phyloP scores from a whole-genome alignment of 2,888 invertebrate species.

The Branchipolynoe longqiensis region DNA sequence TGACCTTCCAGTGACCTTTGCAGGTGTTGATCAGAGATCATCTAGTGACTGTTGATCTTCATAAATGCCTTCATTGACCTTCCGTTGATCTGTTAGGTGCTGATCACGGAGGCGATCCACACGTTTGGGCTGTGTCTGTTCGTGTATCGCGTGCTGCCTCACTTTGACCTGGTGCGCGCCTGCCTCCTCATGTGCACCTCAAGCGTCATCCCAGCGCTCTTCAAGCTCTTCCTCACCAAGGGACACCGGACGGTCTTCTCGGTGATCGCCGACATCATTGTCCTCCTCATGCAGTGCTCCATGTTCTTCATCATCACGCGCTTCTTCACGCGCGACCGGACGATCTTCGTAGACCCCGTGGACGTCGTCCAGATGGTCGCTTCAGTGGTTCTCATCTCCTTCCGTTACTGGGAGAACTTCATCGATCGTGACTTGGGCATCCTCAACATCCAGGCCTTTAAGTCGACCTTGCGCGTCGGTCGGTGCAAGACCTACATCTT shows the following conservation, averaged over 20 bases:
- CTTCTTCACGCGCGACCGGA: slow-evolving; percentile 50
- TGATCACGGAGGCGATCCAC: slow-evolving; percentile 66
- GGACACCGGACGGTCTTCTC: slow-evolving; percentile 71
- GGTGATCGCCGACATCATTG: slow-evolving; percentile 73
- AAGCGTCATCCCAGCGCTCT: slow-evolving; percentile 77
- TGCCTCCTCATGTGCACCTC: slow-evolving; percentile 77
- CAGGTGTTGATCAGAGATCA: no score
- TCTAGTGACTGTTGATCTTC: no score
- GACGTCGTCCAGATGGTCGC: slow-evolving; percentile 61
- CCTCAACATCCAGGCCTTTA: slow-evolving; percentile 63
- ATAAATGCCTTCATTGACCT: no score
- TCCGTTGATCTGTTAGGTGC: slow-evolving; percentile 61
- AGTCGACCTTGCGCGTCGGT: slow-evolving; percentile 62
- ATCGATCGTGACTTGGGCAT: slow-evolving; percentile 66
- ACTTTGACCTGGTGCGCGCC: slow-evolving; percentile 78
- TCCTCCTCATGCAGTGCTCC: slow-evolving; percentile 74
- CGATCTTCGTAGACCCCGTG: neutral
- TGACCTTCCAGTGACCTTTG: neutral
- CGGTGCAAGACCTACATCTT: slow-evolving; percentile 69
- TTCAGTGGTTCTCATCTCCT: slow-evolving; percentile 65
- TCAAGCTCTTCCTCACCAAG: slow-evolving; percentile 78
- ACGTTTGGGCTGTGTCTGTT: slow-evolving; percentile 76
- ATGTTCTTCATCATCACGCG: slow-evolving; percentile 73
- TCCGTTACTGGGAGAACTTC: slow-evolving; percentile 70
- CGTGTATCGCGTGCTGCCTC: slow-evolving; percentile 78